Evolutionary conservation across 2,797 vertebrate genomes (phyloP).

Genomic region (Pseudochirops cupreus): DNA sequence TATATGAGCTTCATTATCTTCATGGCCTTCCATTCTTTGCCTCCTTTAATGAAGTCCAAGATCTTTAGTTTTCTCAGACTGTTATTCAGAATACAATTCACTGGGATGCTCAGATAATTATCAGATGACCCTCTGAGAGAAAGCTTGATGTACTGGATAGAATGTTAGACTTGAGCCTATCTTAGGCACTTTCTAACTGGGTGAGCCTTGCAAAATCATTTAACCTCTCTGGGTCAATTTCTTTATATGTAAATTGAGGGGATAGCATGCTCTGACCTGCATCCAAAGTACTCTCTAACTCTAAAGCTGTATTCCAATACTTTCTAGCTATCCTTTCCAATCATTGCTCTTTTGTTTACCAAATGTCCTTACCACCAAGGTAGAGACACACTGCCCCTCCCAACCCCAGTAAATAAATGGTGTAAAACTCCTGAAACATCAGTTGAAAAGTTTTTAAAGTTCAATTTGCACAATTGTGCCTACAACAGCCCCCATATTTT

Average conservation of each 20-base stretch:
- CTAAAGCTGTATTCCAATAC: background rate
- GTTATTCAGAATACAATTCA: background rate
- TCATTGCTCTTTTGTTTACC: background rate
- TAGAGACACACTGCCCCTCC: background rate
- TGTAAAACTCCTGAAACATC: background rate
- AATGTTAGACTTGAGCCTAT: background rate
- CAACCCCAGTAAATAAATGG: background rate
- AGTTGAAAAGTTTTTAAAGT: background rate
- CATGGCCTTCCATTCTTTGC: background rate
- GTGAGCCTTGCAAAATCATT: background rate
- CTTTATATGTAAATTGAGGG: background rate
- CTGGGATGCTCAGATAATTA: background rate
- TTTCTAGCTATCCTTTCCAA: background rate
- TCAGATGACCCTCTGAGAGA: background rate
- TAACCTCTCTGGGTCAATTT: background rate
- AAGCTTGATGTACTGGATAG: background rate
- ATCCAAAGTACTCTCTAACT: background rate
- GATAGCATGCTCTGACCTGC: background rate
- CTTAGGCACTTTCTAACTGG: background rate
- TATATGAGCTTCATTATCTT: background rate
- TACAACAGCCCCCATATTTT: background rate
- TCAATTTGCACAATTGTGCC: background rate
- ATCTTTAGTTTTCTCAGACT: background rate
- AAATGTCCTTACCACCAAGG: background rate
- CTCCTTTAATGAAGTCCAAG: background rate